phyloP scores from a whole-genome alignment of 2,888 invertebrate genomes.

The Eugnorisma glareosa region DNA sequence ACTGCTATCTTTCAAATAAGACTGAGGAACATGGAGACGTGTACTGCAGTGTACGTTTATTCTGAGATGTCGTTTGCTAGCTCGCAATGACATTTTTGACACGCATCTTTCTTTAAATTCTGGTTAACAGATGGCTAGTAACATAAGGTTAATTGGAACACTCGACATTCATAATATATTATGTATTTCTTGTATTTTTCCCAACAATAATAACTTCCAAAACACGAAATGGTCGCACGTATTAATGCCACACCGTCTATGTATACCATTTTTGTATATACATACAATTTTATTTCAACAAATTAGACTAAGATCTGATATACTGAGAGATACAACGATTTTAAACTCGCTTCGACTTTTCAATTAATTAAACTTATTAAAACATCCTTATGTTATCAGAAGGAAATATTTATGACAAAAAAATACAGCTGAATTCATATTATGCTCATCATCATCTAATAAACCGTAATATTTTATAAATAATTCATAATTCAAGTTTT shows the following conservation, averaged over 20 bases:
- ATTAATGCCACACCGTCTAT: neutral
- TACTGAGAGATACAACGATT: neutral
- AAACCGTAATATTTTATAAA: conserved; percentile 23
- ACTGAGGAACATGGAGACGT: neutral
- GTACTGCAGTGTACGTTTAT: neutral
- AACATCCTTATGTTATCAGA: neutral
- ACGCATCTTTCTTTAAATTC: neutral
- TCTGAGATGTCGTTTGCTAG: neutral
- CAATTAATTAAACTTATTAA: neutral
- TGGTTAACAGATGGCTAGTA: neutral
- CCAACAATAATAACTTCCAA: no score
- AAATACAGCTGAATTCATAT: conserved; percentile 8
- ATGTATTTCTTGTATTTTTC: neutral
- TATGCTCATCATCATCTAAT: neutral
- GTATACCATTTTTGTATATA: neutral
- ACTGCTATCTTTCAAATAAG: neutral
- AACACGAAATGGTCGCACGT: neutral
- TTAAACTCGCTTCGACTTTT: neutral
- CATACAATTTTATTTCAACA: neutral
- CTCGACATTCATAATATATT: neutral
- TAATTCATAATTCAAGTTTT: neutral
- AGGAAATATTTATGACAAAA: neutral
- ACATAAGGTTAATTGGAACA: neutral
- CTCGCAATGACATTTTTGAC: neutral
- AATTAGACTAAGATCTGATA: neutral